Evolutionary conservation across 2,888 invertebrate genomes (phyloP), one percentile per base, ranked within the genome.

Genomic region (Torymus auratus): DNA sequence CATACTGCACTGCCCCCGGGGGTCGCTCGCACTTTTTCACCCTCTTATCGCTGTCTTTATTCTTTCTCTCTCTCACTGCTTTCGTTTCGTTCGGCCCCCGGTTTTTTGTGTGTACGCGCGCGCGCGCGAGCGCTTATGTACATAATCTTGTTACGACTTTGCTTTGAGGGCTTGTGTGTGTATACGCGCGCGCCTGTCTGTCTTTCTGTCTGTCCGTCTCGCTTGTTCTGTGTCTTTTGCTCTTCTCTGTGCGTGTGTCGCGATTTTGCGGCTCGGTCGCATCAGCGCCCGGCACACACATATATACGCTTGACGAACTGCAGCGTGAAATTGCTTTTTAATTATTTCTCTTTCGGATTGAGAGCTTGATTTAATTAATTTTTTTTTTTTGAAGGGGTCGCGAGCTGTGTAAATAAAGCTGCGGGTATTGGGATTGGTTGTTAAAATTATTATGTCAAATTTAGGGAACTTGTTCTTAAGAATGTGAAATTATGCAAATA

Each of bases 101-200:
- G 5, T 41, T 41, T 41, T 41, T 41, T 41, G 7, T 41, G 7
- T 41, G 1, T 1, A 7, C 7, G 41, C 7, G 7, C 41, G 41
- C 58, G 41, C 41, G 41, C 41, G 41, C 41, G 28, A 28, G 28
- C 28, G 41, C 41, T 41, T 41, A 41, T 61, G 28, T 67, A 53
- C 11, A 28, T 75, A 75, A 75, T 75, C 75, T 75, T 75, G 62
- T 55, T 62, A 64, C 41, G 62, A 62, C 50, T 52, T 62, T 62
- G 56, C 56, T 67, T 52, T 15, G 52, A 23, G 23, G 15, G 11
- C 17, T 60, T 60, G 17, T 17, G 17, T 60, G 17, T 60, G 2
- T 41, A 41, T 1, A 28, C 28, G 28, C 41, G 41, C 41, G 7
- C 41, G 41, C 41, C 41, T 41, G 20, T 60, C 20, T 60, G 20